These are phyloP conservation scores for Atta texana DNA, from an alignment of 1,140 invertebrate species.

Conservation along the genomic window DNA sequence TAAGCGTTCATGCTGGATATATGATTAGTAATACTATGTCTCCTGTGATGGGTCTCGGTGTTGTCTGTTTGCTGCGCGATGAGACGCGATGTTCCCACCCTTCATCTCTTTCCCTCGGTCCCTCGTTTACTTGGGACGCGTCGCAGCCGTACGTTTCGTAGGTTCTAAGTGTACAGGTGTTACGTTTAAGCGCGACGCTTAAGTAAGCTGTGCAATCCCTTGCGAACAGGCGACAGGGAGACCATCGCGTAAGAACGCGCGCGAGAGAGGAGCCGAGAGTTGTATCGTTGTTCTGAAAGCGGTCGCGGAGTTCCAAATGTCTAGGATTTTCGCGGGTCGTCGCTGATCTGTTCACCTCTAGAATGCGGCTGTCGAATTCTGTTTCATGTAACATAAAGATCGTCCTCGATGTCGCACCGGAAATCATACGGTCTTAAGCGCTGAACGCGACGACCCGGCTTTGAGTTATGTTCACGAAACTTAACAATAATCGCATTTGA, in stretches of 20 bases:
- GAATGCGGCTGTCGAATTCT: neutral
- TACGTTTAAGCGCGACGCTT: slow-evolving; percentile 65
- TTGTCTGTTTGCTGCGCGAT: slow-evolving; percentile 65
- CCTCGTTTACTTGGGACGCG: slow-evolving; percentile 59
- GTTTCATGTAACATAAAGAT: slow-evolving; percentile 33
- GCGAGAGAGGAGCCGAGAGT: slow-evolving; percentile 40
- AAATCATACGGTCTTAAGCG: neutral
- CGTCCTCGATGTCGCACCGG: neutral
- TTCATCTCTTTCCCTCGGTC: neutral
- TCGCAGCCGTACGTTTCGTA: slow-evolving; percentile 75
- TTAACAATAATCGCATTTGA: slow-evolving; percentile 2
- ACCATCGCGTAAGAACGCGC: slow-evolving; percentile 58
- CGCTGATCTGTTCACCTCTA: neutral
- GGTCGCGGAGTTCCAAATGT: neutral
- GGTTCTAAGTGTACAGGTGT: slow-evolving; percentile 82
- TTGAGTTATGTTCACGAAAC: neutral
- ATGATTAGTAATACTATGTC: slow-evolving; percentile 75
- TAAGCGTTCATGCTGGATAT: slow-evolving; percentile 76
- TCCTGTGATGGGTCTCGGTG: slow-evolving; percentile 68
- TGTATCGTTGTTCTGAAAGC: slow-evolving; percentile 42
- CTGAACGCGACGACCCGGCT: too few species aligned
- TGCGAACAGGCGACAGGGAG: slow-evolving; percentile 67
- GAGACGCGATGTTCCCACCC: slow-evolving; percentile 40
- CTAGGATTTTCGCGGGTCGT: neutral
- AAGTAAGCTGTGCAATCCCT: slow-evolving; percentile 67